phyloP scores from a whole-genome alignment of 2,888 invertebrate species.

The Leptopilina myrica region DNA sequence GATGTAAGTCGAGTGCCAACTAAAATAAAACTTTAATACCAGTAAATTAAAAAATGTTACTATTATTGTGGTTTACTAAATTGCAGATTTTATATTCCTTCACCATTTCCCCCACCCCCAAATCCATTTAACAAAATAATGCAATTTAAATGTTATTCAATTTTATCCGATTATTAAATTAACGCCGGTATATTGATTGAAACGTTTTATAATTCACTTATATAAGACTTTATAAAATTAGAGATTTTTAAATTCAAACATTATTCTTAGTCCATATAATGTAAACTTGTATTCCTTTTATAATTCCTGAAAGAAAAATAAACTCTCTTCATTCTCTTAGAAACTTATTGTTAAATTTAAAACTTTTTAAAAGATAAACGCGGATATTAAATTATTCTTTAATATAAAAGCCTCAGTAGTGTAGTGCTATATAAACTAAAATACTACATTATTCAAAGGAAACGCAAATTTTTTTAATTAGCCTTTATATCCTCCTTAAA shows the following conservation, averaged over 20 bases:
- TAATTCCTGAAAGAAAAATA: neutral
- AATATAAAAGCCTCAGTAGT: neutral
- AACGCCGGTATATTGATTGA: neutral
- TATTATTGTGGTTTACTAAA: neutral
- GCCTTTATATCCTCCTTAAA: neutral
- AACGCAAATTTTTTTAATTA: slow-evolving; percentile 5
- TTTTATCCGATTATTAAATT: neutral
- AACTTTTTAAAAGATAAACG: neutral
- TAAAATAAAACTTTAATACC: neutral
- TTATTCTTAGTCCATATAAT: neutral
- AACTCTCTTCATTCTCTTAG: neutral
- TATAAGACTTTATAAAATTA: too few relatives aligned
- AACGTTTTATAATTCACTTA: too few relatives aligned
- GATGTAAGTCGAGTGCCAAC: neutral
- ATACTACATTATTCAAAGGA: neutral
- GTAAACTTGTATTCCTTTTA: neutral
- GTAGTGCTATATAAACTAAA: neutral
- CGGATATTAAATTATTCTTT: slow-evolving; percentile 9
- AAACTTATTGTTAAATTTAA: neutral
- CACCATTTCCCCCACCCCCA: too few relatives aligned
- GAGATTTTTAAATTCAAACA: too few relatives aligned
- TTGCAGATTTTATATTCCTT: neutral
- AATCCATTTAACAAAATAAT: neutral
- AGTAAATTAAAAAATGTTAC: slow-evolving; percentile 22
- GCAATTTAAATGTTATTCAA: neutral